Conservation (phyloP, 2,888 invertebrate species). For the Eupithecia dodoneata region DNA sequence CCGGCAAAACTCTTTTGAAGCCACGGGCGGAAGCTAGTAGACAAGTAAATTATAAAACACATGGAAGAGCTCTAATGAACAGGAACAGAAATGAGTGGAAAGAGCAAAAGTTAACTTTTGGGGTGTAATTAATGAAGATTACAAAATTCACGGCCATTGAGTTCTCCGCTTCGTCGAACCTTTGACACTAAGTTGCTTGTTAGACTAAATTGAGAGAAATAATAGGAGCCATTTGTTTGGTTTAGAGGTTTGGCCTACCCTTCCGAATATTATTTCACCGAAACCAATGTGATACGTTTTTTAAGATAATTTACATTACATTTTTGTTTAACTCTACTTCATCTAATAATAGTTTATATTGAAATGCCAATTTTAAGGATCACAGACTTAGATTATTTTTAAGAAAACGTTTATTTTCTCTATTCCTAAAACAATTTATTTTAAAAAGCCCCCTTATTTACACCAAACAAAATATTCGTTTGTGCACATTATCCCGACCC, state of each 20-base stretch:
- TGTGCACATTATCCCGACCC: no score
- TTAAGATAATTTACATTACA: background rate
- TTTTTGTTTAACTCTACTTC: background rate
- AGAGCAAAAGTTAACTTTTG: slow-evolving; percentile 71
- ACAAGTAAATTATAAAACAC: slow-evolving; percentile 14
- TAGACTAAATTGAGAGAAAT: slow-evolving; percentile 83
- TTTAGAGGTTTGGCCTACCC: slow-evolving; percentile 72
- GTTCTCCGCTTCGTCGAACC: slow-evolving; percentile 79
- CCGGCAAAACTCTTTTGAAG: background rate
- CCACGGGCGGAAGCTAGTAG: background rate
- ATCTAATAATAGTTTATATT: background rate
- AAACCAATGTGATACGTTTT: slow-evolving; percentile 54
- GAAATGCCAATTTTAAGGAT: background rate
- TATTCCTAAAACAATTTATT: background rate
- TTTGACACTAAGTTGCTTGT: slow-evolving; percentile 81
- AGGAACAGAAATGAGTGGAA: slow-evolving; percentile 68
- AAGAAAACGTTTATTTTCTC: background rate
- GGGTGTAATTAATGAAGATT: slow-evolving; percentile 82
- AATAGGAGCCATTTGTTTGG: slow-evolving; percentile 82
- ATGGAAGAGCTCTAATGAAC: slow-evolving; percentile 56
- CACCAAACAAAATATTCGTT: no score
- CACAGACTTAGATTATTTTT: background rate
- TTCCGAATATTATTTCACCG: slow-evolving; percentile 64
- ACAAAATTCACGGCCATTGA: slow-evolving; percentile 83
- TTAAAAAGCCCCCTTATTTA: no score